Percentiles rank a stretch among this genome's conserved stretches.
phyloP scores from a whole-genome alignment of 2,797 vertebrate species.

The Phataginus tricuspis region DNA sequence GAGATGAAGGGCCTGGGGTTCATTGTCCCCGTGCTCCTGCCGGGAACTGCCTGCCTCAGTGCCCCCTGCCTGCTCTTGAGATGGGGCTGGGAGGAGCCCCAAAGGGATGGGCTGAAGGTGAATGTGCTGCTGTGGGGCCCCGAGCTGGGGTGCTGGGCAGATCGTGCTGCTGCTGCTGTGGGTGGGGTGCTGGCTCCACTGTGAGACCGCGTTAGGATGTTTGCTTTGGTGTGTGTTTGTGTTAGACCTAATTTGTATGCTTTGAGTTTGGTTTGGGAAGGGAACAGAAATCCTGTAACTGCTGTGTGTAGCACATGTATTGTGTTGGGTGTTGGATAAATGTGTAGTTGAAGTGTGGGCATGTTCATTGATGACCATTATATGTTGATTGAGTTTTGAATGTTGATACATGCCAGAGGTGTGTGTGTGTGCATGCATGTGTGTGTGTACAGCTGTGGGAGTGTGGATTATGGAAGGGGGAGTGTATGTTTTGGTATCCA shows the following conservation, averaged over 20 bases:
- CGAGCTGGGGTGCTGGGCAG: background rate
- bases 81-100: slow-evolving; percentile 59
- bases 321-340: background rate
- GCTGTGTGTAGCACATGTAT: background rate
- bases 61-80: slow-evolving; percentile 54
- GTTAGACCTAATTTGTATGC: slow-evolving; percentile 41
- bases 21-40: slow-evolving; percentile 77
- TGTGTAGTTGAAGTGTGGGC: background rate
- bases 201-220: slow-evolving; percentile 1
- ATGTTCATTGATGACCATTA: background rate
- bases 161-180: slow-evolving; percentile 30
- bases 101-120: background rate
- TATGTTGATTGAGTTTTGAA: background rate
- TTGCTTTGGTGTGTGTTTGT: slow-evolving; percentile 53
- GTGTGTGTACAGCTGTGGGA: background rate
- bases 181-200: slow-evolving; percentile 28
- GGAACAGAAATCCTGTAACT: slow-evolving; percentile 22
- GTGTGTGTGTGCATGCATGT: background rate
- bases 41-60: slow-evolving; percentile 68
- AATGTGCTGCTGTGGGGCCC: background rate
- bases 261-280: slow-evolving; percentile 50
- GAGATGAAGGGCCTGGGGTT: slow-evolving; percentile 63
- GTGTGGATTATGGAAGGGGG: background rate
- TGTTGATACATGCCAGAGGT: background rate
- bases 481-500: background rate